Evolutionary conservation across 2,888 invertebrate species (phyloP).

Genomic region (Allophyes oxyacanthae): DNA sequence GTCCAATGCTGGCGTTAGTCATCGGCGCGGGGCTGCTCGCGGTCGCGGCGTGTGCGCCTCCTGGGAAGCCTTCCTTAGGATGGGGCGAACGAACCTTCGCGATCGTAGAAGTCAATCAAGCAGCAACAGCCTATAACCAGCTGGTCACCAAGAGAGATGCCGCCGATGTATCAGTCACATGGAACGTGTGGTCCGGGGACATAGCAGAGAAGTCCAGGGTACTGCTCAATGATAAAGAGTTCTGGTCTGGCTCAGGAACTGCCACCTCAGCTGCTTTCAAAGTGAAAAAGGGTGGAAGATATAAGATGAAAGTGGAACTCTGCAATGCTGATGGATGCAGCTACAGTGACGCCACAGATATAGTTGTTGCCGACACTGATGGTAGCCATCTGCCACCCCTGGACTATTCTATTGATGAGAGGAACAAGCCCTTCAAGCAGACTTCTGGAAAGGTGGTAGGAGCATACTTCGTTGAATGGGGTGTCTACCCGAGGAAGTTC

Average conservation of each 20-base stretch:
- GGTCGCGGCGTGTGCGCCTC: constrained; percentile 73
- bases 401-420: constrained; percentile 78
- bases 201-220: constrained; percentile 77
- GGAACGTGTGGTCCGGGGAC: constrained; percentile 86
- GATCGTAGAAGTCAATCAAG: constrained; percentile 85
- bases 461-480: constrained; percentile 86
- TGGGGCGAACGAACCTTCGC: constrained; percentile 86
- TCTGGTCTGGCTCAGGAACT: constrained; percentile 77
- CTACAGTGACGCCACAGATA: constrained; percentile 79
- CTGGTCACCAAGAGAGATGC: constrained; percentile 79
- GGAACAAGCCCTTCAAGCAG: constrained; percentile 84
- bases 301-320: constrained; percentile 81
- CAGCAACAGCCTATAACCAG: constrained; percentile 86
- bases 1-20: constrained; percentile 69
- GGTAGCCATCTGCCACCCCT: constrained; percentile 85
- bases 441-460: constrained; percentile 85
- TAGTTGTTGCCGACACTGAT: constrained; percentile 84
- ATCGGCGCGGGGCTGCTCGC: constrained; percentile 65
- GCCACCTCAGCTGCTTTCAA: constrained; percentile 81
- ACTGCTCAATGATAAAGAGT: constrained; percentile 76
- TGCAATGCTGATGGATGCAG: constrained; percentile 84
- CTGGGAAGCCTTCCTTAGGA: constrained; percentile 81
- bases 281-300: constrained; percentile 83
- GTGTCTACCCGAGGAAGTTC: constrained; percentile 85
- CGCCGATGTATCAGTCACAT: constrained; percentile 83